Evolutionary conservation across 2,113 vertebrate genomes (phyloP), one percentile per base, ranked within the genome.

Genomic region (Sphaerodactylus townsendi): DNA sequence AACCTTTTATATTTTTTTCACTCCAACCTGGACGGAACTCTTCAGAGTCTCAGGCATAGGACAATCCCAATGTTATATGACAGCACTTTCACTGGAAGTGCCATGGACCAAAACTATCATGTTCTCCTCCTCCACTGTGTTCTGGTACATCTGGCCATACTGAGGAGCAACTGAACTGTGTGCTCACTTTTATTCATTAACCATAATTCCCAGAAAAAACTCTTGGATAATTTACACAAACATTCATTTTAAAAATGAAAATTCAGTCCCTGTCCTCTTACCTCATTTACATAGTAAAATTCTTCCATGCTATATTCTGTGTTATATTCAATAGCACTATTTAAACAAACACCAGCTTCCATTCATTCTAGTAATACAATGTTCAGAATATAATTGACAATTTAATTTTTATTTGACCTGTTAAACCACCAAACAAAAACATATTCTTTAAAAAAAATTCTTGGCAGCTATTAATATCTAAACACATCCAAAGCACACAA

Each of bases 401-500:
- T 85, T 83, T 72, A 86, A 68, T 92, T 90, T 81, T 93, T 93
- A 90, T 90, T 89, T 91, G 88, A 93, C 92, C 39, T 69, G 85
- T 84, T 87, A 76, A 83, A 90, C 84, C 21, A 46, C 81, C 92
- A 68, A 83, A 91, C 87, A 88, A 87, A 25, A 75, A 25, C 92
- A 79, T 41, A 88, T 83, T 72, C 87, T 90, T 84, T 85, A 10
- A 64, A 56, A 85, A 82, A 91, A 73, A 68, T 74, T 77, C 84
- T 90, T 92, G 91, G 87, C 81, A 82, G 93, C 86, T 93, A 91
- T 88, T 87, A 92, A 87, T 77, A 91, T 84, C 90, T 91, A 93
- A 83, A 81, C 82, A 90, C 93, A 94, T 95, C 89, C 94, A 94
- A 93, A 92, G 90, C 85, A 92, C 89, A 88, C 87, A 92, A 85